These are phyloP conservation scores for Morinoia aosen DNA, from an alignment of 2,888 invertebrate genomes.

Conservation along the genomic window DNA sequence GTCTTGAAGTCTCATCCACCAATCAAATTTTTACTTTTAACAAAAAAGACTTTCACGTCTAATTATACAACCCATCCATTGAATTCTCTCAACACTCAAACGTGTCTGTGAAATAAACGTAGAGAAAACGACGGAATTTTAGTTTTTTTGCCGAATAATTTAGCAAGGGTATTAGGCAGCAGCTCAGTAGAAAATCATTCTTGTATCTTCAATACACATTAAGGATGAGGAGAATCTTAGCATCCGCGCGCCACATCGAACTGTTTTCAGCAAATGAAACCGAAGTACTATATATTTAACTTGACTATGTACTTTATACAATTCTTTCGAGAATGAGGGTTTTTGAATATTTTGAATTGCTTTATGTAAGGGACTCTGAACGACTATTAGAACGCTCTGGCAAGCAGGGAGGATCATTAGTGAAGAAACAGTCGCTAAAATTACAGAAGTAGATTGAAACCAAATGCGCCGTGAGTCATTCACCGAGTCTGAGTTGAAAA, in stretches of 20 bases:
- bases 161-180: too few species aligned
- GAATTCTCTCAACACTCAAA: too few species aligned
- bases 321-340: neutral
- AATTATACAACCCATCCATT: too few species aligned
- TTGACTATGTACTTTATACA: neutral
- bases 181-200: too few species aligned
- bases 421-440: neutral
- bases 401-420: conserved; percentile 19
- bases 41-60: too few species aligned
- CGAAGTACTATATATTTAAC: neutral
- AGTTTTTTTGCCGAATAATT: too few species aligned
- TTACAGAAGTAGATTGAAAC: neutral
- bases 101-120: too few species aligned
- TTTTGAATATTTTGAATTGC: neutral
- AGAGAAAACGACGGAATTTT: too few species aligned
- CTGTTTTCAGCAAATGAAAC: neutral
- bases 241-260: too few species aligned
- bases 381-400: neutral
- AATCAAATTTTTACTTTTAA: too few species aligned
- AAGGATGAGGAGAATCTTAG: too few species aligned
- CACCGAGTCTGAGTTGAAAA: neutral
- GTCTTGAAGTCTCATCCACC: neutral
- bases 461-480: neutral
- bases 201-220: too few species aligned
- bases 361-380: neutral